Evolutionary conservation across 2,888 invertebrate genomes (phyloP).

Genomic region (Hemaris fuciformis): DNA sequence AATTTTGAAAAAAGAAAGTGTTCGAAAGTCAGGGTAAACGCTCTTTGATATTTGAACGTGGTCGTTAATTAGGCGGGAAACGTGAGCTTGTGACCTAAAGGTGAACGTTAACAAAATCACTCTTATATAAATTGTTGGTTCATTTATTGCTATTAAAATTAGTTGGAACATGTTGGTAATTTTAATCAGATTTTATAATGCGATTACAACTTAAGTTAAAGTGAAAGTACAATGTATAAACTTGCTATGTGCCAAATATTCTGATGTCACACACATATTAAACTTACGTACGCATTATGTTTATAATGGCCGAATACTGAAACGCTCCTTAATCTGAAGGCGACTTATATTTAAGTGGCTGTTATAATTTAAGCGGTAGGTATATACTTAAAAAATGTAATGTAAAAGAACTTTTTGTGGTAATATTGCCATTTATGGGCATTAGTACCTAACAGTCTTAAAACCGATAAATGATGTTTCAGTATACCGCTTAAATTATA

Average conservation of each 20-base stretch:
- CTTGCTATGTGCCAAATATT: background rate
- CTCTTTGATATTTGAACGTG: slow-evolving; percentile 64
- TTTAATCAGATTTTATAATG: background rate
- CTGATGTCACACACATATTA: too few species aligned
- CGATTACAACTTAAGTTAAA: background rate
- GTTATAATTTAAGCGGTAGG: too few species aligned
- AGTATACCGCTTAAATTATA: too few species aligned
- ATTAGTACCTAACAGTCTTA: too few species aligned
- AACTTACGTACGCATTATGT: too few species aligned
- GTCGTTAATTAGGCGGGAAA: slow-evolving; percentile 31
- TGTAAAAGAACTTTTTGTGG: too few species aligned
- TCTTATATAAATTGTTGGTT: slow-evolving; percentile 22
- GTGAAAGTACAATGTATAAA: background rate
- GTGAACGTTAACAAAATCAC: slow-evolving; percentile 4
- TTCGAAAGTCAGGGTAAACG: slow-evolving; percentile 32
- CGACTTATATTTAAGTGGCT: too few species aligned
- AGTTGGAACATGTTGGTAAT: slow-evolving; percentile 32
- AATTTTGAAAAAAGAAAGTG: slow-evolving; percentile 24
- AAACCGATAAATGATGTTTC: too few species aligned
- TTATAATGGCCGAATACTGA: too few species aligned
- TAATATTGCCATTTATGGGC: too few species aligned
- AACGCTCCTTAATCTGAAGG: too few species aligned
- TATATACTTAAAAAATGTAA: too few species aligned
- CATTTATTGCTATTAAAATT: slow-evolving; percentile 25
- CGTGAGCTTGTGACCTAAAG: slow-evolving; percentile 6